Evolutionary conservation across 92 coral and sea anemone species (phyloP), one percentile per base, ranked within the genome.

Genomic region (Zoanthus sansibaricus): DNA sequence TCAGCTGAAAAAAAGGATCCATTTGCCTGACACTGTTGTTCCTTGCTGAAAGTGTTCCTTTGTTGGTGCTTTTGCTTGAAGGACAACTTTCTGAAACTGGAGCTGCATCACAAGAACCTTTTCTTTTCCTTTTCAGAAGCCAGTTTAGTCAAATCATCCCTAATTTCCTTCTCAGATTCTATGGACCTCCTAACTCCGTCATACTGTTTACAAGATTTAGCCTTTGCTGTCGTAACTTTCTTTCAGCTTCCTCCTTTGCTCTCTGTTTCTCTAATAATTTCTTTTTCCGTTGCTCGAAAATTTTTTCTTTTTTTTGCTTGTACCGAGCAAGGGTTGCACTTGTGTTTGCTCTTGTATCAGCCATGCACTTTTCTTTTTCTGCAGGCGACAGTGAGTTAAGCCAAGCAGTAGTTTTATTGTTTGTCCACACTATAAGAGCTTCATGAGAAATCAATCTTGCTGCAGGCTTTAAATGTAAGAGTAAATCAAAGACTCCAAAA

Each of bases 381-480:
- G 79, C 86, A 0, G 72, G 78, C 56, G 90, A 78, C 37, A 87
- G 86, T 68, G 86, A 78, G 76, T 78, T 77, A 21, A 87, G 90
- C 86, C 90, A 87, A 25, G 86, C 78, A 47, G 77, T 51, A 17
- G 90, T 87, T 68, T 87, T 78, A 66, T 87, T 87, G 86, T 87
- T 87, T 46, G 90, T 87, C 90, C 90, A 87, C 90, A 87, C 78
- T 21, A 87, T 56, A 71, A 87, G 84, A 64, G 90, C 86, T 78
- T 87, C 90, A 87, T 87, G 77, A 49, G 90, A 87, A 61, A 87
- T 87, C 54, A 78, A 71, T 87, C 90, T 87, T 87, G 90, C 90
- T 15, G 79, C 75, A 68, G 90, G 90, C 71, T 70, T 87, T 69
- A 62, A 87, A 71, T 73, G 86, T 84, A 87, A 17, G 54, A 62